A percentile compares a stretch with the other conserved stretches of the same genome.
phyloP scores from a whole-genome alignment of 2,888 invertebrate species.

The Drosophila paramelanica region DNA sequence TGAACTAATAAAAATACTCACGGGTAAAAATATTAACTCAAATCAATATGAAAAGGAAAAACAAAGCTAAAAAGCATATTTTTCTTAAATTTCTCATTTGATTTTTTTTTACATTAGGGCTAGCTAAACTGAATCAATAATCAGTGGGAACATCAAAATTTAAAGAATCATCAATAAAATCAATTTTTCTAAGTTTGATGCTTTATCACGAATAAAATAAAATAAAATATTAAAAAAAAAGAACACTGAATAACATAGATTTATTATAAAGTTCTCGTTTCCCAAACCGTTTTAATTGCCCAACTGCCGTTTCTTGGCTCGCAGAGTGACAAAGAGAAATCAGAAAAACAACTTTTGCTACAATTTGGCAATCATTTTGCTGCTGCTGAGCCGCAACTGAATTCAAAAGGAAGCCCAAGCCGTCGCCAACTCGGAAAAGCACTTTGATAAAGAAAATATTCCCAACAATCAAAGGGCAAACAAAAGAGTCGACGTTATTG shows the following conservation, averaged over 20 bases:
- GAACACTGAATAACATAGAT: no score
- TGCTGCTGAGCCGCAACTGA: constrained; percentile 1
- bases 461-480: constrained; percentile 56
- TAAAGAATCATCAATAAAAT: neutral
- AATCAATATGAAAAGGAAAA: constrained; percentile 26
- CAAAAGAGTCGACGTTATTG: constrained; percentile 26
- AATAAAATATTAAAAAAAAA: no score
- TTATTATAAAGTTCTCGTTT: neutral
- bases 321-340: neutral
- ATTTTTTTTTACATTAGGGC: no score
- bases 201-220: no score
- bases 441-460: constrained; percentile 69
- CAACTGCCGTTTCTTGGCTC: neutral
- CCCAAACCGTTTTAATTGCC: neutral
- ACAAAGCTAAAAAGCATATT: no score
- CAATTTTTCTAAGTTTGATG: no score
- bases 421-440: constrained; percentile 34
- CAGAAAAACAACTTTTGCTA: constrained; percentile 8
- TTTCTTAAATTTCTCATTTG: no score
- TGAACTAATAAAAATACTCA: constrained; percentile 1
- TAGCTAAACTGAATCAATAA: no score
- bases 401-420: constrained; percentile 23
- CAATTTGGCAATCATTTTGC: constrained; percentile 53
- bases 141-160: no score
- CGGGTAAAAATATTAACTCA: constrained; percentile 31